Conservation (phyloP, 37 sponge, comb jelly and placozoan genomes). For the Amphimedon queenslandica region DNA sequence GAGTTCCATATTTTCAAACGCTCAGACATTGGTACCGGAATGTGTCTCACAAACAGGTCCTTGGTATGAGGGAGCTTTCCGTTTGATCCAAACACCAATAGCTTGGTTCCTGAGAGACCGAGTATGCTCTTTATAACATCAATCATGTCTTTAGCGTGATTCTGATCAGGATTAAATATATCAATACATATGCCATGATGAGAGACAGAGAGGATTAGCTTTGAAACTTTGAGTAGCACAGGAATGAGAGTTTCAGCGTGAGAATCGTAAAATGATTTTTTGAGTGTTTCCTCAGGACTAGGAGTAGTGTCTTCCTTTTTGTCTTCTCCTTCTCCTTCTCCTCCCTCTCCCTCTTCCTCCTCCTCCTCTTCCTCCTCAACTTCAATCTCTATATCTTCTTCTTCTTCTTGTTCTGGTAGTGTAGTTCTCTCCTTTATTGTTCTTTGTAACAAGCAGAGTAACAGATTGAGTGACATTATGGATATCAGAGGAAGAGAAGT, state of each 20-base stretch:
- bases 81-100: not conserved
- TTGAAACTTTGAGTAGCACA: conserved; percentile 20
- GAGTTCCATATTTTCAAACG: conserved; percentile 35
- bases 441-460: conserved; percentile 34
- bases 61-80: conserved; percentile 28
- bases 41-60: conserved; percentile 22
- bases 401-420: not conserved
- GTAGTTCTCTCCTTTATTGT: conserved; percentile 14
- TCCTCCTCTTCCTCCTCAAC: conserved; percentile 5
- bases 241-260: conserved; percentile 8
- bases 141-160: not conserved
- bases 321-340: conserved; percentile 7
- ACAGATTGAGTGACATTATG: conserved; percentile 32
- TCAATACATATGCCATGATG: conserved; percentile 18
- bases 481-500: conserved; percentile 34
- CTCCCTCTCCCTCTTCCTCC: conserved; percentile 5
- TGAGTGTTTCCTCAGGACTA: not conserved
- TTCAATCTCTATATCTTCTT: not conserved
- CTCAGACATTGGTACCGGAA: conserved; percentile 25
- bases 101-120: conserved; percentile 24
- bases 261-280: conserved; percentile 4
- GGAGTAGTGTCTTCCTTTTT: conserved; percentile 9
- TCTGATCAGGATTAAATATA: not conserved
- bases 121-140: conserved; percentile 3
- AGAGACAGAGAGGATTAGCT: conserved; percentile 13